Conservation (phyloP, 37 sponge, comb jelly and placozoan genomes). For the Axinella damicornis region DNA sequence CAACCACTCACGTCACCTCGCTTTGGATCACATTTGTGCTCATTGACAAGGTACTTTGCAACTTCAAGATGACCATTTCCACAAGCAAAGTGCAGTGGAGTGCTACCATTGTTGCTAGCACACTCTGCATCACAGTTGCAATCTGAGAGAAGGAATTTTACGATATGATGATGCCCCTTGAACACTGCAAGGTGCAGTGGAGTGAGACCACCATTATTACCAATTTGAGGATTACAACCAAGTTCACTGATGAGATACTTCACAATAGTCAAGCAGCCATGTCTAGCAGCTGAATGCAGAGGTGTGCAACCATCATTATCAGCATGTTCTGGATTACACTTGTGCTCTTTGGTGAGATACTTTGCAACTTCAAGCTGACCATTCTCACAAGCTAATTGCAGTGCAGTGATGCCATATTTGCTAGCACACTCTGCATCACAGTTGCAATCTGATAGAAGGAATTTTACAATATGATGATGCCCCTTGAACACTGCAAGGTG, state of each 20-base stretch:
- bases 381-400: no score
- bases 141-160: neutral
- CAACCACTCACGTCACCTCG: neutral
- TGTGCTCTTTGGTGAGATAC: no score
- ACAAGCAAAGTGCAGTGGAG: slow-evolving; percentile 34
- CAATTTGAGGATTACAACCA: neutral
- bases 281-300: neutral
- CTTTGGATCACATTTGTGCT: no score
- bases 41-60: no score
- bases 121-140: neutral
- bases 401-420: no score
- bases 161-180: no score
- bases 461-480: neutral
- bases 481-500: neutral
- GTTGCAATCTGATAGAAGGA: neutral
- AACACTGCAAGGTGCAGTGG: no score
- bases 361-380: no score
- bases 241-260: neutral
- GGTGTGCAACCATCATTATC: neutral
- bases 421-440: no score
- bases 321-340: no score
- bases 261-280: neutral
- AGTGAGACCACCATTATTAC: no score
- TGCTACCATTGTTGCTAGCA: neutral
- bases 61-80: no score